Evolutionary conservation across 2,797 vertebrate species (phyloP).

Genomic region (Gadopsis bispinosus): DNA sequence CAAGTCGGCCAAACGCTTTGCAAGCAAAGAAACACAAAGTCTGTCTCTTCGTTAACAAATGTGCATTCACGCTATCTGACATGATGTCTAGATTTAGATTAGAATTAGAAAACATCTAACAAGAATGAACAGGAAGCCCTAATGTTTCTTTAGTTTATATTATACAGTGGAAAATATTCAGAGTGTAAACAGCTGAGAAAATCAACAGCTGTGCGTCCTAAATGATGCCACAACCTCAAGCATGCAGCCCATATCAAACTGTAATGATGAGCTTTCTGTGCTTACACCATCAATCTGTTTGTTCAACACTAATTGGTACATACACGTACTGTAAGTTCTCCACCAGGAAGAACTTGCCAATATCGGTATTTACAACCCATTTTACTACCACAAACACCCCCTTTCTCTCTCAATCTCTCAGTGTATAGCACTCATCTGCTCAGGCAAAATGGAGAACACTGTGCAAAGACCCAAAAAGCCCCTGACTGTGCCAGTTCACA

Average conservation of each 20-base stretch:
- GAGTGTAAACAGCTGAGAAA: slow-evolving; percentile 13
- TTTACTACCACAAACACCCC: neutral
- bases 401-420: neutral
- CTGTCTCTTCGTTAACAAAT: neutral
- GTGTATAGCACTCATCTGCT: slow-evolving; percentile 28
- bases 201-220: slow-evolving; percentile 27
- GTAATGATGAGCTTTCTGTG: neutral
- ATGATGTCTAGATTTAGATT: neutral
- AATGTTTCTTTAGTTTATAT: neutral
- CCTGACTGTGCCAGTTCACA: slow-evolving; percentile 29
- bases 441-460: slow-evolving; percentile 53
- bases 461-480: slow-evolving; percentile 63
- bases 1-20: neutral
- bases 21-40: neutral
- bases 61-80: neutral
- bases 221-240: slow-evolving; percentile 15
- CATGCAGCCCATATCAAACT: neutral
- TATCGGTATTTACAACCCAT: neutral
- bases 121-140: neutral
- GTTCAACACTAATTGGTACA: slow-evolving; percentile 13
- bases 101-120: neutral
- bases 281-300: neutral
- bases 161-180: neutral
- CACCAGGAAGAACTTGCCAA: neutral
- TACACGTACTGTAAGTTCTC: neutral